These are phyloP conservation scores for Proisotoma minuta DNA, from an alignment of 2,888 invertebrate species.

Conservation along the genomic window DNA sequence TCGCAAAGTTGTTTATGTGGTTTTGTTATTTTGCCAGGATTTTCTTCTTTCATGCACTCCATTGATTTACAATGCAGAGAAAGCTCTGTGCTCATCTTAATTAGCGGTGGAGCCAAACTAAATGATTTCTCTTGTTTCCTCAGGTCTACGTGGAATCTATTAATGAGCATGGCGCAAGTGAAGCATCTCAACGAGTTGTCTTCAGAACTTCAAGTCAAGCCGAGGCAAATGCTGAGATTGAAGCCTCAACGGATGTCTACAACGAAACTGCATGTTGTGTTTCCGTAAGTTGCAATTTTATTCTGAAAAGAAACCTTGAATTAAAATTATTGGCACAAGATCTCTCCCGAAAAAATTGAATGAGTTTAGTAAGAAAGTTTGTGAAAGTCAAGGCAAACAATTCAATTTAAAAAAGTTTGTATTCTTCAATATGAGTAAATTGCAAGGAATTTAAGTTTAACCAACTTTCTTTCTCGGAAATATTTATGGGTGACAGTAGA, in stretches of 20 bases:
- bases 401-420: too few species aligned
- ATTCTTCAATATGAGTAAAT: background rate
- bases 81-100: constrained; percentile 6
- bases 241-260: constrained; percentile 55
- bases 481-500: too few species aligned
- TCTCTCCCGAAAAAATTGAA: too few species aligned
- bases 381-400: too few species aligned
- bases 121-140: constrained; percentile 7
- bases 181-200: constrained; percentile 68
- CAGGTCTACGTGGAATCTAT: constrained; percentile 65
- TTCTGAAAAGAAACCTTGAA: too few species aligned
- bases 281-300: constrained; percentile 51
- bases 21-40: too few species aligned
- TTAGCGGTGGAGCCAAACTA: background rate
- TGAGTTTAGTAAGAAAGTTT: too few species aligned
- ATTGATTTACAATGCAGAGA: background rate
- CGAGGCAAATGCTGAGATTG: constrained; percentile 59
- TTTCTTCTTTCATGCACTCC: too few species aligned
- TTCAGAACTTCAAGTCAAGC: constrained; percentile 66
- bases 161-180: constrained; percentile 73
- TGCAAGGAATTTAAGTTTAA: background rate
- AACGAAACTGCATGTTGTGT: constrained; percentile 76
- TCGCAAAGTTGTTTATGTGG: too few species aligned
- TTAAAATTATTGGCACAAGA: too few species aligned
- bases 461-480: background rate